Evolutionary conservation across 2,113 vertebrate species (phyloP), one percentile per base, ranked within the genome.

Genomic region (Paraplagusia blochii): DNA sequence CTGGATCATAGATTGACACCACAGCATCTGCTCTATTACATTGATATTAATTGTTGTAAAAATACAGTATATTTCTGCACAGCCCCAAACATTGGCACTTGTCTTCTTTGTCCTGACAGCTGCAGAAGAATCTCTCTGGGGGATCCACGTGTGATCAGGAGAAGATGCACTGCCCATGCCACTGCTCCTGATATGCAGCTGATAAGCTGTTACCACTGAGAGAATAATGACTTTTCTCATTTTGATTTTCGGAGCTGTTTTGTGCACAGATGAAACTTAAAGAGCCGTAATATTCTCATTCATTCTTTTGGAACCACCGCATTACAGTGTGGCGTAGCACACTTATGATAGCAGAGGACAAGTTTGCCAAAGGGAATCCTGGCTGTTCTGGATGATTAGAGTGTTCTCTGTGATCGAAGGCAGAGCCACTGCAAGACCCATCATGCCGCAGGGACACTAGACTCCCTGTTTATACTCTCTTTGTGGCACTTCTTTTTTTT

Each of bases 401-500:
- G 58, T 34, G 50, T 76, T 44, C 39, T 16, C 45, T 74, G 64
- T 61, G 55, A 79, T 71, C 71, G 65, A 50, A 70, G 59, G 77
- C 58, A 63, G 62, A 14, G 65, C 61, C 63, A 78, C 70, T 66
- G 65, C 15, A 38, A 77, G 45, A 19, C 50, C 59, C 66, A 66
- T 78, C 70, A 74, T 84, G 73, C 70, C 72, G 61, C 40, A 22
- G 72, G 70, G 76, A 89, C 88, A 90, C 79, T 86, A 87, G 82
- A 58, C 46, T 82, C 69, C 74, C 82, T 90, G 82, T 89, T 81
- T 79, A 66, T 77, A 50, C 57, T 69, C 53, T 58, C 76, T 82
- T 66, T 84, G 70, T 71, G 44, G 58, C 44, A 29, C 51, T 77
- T 69, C 74, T 71, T 79, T 75, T 62, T 29, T 33, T 6, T 59